These are phyloP conservation scores for Helicoverpa armigera DNA, from an alignment of 1,140 invertebrate genomes.

Conservation along the genomic window DNA sequence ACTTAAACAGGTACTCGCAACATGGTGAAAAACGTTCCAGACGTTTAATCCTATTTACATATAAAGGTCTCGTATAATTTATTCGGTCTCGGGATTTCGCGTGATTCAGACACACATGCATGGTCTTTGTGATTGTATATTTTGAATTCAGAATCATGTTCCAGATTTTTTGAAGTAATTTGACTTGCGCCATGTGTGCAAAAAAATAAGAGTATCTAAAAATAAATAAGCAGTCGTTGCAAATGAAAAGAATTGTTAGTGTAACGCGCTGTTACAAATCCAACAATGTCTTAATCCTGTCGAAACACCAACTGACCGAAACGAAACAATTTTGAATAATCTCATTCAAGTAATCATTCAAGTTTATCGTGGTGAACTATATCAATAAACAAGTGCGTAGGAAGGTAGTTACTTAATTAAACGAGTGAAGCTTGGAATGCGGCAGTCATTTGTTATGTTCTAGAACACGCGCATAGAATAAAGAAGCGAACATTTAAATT, in stretches of 20 bases:
- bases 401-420: slow-evolving; percentile 58
- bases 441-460: slow-evolving; percentile 76
- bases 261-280: not conserved
- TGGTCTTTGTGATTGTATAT: not conserved
- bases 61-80: too few relatives aligned
- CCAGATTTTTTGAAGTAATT: too few relatives aligned
- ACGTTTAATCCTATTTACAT: not conserved
- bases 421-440: slow-evolving; percentile 68
- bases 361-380: slow-evolving; percentile 49
- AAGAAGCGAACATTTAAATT: slow-evolving; percentile 76
- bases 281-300: slow-evolving; percentile 16
- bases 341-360: slow-evolving; percentile 54
- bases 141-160: too few relatives aligned
- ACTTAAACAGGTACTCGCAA: too few relatives aligned
- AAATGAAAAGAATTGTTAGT: too few relatives aligned
- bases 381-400: slow-evolving; percentile 47
- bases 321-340: slow-evolving; percentile 21
- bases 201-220: too few relatives aligned
- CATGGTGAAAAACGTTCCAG: not conserved
- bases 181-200: too few relatives aligned
- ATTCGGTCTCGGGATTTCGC: too few relatives aligned
- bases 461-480: slow-evolving; percentile 71
- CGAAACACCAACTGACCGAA: slow-evolving; percentile 3
- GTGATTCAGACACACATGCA: too few relatives aligned
- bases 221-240: too few relatives aligned